Evolutionary conservation across 2,113 vertebrate genomes (phyloP).

Genomic region (Silurus glanis): DNA sequence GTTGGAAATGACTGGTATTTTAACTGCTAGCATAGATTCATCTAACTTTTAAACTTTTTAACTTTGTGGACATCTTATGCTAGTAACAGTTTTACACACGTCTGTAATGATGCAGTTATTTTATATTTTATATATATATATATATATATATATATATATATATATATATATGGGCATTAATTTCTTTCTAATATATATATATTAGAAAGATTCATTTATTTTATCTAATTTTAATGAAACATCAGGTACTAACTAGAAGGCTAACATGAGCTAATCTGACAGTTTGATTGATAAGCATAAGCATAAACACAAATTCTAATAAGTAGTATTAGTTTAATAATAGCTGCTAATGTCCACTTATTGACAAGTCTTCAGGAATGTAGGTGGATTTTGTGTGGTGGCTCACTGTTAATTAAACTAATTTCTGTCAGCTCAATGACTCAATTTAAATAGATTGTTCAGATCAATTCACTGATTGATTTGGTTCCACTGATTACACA

Average conservation of each 20-base stretch:
- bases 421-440: not conserved
- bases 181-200: no score
- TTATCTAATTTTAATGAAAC: not conserved
- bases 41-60: not conserved
- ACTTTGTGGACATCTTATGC: not conserved
- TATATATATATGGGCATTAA: no score
- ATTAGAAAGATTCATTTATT: no score
- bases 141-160: no score
- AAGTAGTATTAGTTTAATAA: not conserved
- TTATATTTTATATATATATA: no score
- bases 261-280: not conserved
- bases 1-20: not conserved
- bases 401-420: not conserved
- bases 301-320: not conserved
- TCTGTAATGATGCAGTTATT: no score
- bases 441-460: not conserved
- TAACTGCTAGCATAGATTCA: not conserved
- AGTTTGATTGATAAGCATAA: not conserved
- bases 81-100: not conserved
- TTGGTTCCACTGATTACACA: not conserved
- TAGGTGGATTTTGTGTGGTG: not conserved
- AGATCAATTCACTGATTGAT: not conserved
- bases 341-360: not conserved
- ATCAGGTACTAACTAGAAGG: not conserved
- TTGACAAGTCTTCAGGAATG: not conserved